Base-by-base conservation (phyloP, 2,113 vertebrate species). In the Leiothrix lutea region DNA sequence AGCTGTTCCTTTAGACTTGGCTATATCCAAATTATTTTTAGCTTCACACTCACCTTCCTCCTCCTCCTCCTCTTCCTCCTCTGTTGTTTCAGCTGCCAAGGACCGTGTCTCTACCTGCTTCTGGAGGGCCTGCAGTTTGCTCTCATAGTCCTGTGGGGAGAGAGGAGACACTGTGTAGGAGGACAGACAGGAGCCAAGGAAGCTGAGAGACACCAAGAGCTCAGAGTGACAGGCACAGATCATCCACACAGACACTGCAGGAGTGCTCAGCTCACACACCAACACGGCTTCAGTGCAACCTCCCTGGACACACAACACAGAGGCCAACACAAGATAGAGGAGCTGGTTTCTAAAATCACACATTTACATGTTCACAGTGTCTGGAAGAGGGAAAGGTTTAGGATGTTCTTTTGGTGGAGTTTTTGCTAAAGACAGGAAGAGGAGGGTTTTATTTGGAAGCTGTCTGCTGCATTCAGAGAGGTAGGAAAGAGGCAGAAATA, bases 71-170 rank as follows among this genome's bases (percentile, higher is more conserved):
- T 86, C 83, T 26, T 99, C 98, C 28, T 99, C 99, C 91, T 99
- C 99, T 0, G 99, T 99, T 3, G 99, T 99, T 96, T 99, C 99
- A 11, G 99, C 99, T 44, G 98, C 98, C 67, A 99, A 95, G 33
- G 99, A 99, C 28, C 99, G 98, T 1, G 99, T 99, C 92, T 99
- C 99, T 18, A 99, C 99, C 96, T 99, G 99, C 97, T 99, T 99
- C 98, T 99, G 99, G 61, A 99, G 98, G 93, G 99, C 99, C 97
- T 99, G 99, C 85, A 99, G 97, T 83, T 99, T 99, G 94, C 99
- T 99, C 97, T 99, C 99, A 94, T 99, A 99, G 92, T 99, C 99
- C 99, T 99, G 98, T 25, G 78, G 91, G 92, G 90, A 98, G 88
- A 98, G 91, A 98, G 95, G 93, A 98, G 92, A 98, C 23, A 78